These are phyloP conservation scores for Aeoliscus strigatus DNA, from an alignment of 2,797 vertebrate species.

Conservation along the genomic window DNA sequence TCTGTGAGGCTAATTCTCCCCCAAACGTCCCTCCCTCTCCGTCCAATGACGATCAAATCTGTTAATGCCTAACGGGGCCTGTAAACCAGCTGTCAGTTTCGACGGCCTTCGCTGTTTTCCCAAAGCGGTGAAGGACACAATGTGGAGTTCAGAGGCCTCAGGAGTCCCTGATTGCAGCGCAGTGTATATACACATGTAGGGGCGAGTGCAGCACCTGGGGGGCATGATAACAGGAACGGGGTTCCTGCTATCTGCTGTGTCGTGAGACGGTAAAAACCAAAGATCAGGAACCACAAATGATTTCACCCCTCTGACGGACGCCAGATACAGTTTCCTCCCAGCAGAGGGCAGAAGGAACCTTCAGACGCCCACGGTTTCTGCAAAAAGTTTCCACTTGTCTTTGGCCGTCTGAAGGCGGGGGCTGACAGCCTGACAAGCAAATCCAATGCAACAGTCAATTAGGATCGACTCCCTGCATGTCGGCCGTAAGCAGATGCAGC, in stretches of 20 bases:
- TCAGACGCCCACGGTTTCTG: too few species aligned
- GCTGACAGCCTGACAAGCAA: constrained; percentile 45
- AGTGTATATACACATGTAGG: too few species aligned
- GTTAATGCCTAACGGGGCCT: constrained; percentile 66
- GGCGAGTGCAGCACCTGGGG: too few species aligned
- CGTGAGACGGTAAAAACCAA: too few species aligned
- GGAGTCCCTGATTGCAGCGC: constrained; percentile 52
- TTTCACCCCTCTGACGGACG: too few species aligned
- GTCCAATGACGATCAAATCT: constrained; percentile 72
- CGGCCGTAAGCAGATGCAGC: constrained; percentile 51
- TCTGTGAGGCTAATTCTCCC: constrained; percentile 18
- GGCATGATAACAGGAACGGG: too few species aligned
- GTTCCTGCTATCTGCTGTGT: too few species aligned
- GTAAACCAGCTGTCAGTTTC: constrained; percentile 59
- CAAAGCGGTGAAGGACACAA: constrained; percentile 42
- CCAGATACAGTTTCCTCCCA: constrained; percentile 46
- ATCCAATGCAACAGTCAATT: constrained; percentile 58
- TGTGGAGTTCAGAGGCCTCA: constrained; percentile 35
- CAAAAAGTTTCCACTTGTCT: background rate
- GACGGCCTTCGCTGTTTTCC: constrained; percentile 36
- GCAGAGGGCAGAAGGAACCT: constrained; percentile 58
- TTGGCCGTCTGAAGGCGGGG: constrained; percentile 25
- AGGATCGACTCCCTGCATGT: constrained; percentile 43
- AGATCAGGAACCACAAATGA: too few species aligned
- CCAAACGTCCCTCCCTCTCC: too few species aligned